Evolutionary conservation across 2,888 invertebrate species (phyloP), one percentile per base, ranked within the genome.

Genomic region (Beris chalybata): DNA sequence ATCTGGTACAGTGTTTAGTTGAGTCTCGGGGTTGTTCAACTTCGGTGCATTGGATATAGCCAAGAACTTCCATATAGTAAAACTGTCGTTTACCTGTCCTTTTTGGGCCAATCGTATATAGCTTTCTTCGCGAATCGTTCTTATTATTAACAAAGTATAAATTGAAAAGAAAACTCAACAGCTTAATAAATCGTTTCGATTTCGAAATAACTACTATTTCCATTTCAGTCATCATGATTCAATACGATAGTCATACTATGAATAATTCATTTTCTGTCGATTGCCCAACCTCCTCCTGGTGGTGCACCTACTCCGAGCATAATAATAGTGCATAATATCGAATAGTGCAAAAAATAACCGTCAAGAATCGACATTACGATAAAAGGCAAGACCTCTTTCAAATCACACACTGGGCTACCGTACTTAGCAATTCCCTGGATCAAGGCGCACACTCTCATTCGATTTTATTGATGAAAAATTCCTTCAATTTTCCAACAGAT

Each of bases 401-500:
- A 13, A 29, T 52, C 11, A 11, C 52, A 22, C 6, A 52, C 29
- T 38, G 38, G 4, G 38, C 38, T 38, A 38, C 38, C 38, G 38
- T 38, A 38, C 38, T 56, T 32, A 56, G 32, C 38, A 38, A 56
- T 43, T n/a, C n/a, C 7, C 11, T 56, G 32, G 38, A 56, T 56
- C 38, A 32, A 12, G 53, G 6, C 31, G 15, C 15, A 15, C 29
- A n/a, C 22, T 50, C 13, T 61, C 38, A n/a, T 61, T 52, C 22
- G 52, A 52, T 50, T 61, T 61, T 61, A 61, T 38, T 61, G 61
- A 43, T 22, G 50, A 29, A n/a, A 59, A 61, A 61, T 48, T 48
- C 48, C 48, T 61, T 50, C 50, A 50, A 38, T 50, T 52, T 52
- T 38, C 32, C 43, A 52, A 52, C 52, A 43, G 38, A 61, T 52